phyloP scores from a whole-genome alignment of 2,797 vertebrate species.

The Ptychadena robeensis region DNA sequence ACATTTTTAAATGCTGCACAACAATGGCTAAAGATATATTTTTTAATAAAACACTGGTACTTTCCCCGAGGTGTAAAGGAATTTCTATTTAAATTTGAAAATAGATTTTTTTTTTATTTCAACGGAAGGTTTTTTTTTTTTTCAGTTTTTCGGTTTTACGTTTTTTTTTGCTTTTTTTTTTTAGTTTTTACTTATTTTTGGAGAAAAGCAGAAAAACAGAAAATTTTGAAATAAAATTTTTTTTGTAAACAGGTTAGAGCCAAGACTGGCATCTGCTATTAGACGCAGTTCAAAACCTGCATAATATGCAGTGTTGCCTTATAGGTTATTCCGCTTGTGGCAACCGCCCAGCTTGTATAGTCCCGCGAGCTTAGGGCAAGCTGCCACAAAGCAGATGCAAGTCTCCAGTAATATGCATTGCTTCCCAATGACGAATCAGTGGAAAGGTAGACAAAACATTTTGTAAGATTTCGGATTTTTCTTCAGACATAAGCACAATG shows the following conservation, averaged over 20 bases:
- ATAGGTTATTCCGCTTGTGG: conserved; percentile 29
- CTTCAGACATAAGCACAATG: conserved; percentile 87
- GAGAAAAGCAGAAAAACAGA: conserved; percentile 66
- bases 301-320: conserved; percentile 49
- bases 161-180: conserved; percentile 69
- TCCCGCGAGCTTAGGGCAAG: conserved; percentile 31
- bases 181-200: conserved; percentile 69
- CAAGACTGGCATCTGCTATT: conserved; percentile 71
- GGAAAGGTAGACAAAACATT: conserved; percentile 91
- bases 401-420: conserved; percentile 90
- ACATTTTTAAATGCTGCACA: conserved; percentile 69
- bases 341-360: conserved; percentile 28
- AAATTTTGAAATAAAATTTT: conserved; percentile 78
- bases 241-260: conserved; percentile 94
- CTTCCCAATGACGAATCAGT: conserved; percentile 93
- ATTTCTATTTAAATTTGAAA: conserved; percentile 88
- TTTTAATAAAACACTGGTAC: conserved; percentile 81
- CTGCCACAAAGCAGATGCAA: conserved; percentile 83
- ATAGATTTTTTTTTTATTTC: conserved; percentile 80
- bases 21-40: conserved; percentile 73
- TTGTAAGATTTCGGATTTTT: conserved; percentile 67
- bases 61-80: conserved; percentile 97
- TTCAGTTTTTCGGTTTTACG: conserved; percentile 79
- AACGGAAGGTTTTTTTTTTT: conserved; percentile 84
- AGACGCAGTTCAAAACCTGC: conserved; percentile 78